phyloP scores from a whole-genome alignment of 2,888 invertebrate genomes.

The Lasioglossum malachurum region DNA sequence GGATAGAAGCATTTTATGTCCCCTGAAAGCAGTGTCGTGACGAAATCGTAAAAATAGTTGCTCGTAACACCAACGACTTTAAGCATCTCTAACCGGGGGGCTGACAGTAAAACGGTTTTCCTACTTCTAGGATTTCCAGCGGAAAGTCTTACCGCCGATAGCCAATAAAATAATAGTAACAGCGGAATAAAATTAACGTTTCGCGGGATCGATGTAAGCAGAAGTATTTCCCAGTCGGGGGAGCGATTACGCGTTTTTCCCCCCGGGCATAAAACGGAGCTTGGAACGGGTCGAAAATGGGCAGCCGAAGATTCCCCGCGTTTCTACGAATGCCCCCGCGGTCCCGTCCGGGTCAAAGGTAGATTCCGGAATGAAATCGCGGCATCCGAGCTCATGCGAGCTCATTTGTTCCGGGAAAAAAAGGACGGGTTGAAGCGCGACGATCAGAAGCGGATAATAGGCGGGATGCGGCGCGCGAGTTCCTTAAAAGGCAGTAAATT shows the following conservation, averaged over 20 bases:
- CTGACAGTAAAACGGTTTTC: neutral
- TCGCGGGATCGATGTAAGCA: neutral
- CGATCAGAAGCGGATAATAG: constrained; percentile 72
- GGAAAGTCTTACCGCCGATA: neutral
- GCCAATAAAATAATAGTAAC: neutral
- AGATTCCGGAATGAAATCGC: constrained; percentile 44
- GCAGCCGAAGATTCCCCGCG: neutral
- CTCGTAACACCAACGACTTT: neutral
- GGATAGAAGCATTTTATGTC: neutral
- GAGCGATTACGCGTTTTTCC: neutral
- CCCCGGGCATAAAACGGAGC: neutral
- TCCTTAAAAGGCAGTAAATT: constrained; percentile 69
- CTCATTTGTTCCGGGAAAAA: constrained; percentile 55
- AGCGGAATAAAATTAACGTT: constrained; percentile 1
- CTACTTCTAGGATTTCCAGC: neutral
- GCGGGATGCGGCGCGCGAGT: constrained; percentile 49
- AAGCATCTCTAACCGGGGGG: neutral
- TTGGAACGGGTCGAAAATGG: neutral
- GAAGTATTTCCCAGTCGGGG: neutral
- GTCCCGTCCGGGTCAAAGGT: neutral
- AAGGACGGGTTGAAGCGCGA: constrained; percentile 51
- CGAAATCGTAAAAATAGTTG: neutral
- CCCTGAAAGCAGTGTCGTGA: neutral
- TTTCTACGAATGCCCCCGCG: neutral
- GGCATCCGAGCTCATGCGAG: constrained; percentile 37